Conservation (phyloP, 2,113 vertebrate genomes). For the Oreochromis spilurus region DNA sequence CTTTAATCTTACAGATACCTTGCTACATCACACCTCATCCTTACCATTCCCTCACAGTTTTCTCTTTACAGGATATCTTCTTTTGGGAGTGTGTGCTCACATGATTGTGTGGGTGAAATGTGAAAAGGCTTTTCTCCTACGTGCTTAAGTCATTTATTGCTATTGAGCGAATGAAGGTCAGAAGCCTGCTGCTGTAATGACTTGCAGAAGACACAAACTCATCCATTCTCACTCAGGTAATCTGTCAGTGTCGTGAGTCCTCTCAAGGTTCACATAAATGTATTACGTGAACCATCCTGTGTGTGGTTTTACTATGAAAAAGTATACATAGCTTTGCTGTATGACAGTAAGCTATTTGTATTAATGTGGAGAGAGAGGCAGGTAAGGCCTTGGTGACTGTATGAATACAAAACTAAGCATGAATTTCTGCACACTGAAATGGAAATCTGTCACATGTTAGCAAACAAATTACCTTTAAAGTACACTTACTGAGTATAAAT, state of each 20-base stretch:
- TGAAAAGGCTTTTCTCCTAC: background rate
- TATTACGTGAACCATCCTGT: background rate
- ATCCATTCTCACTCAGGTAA: constrained; percentile 20
- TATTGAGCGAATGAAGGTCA: constrained; percentile 22
- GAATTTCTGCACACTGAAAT: background rate
- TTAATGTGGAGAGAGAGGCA: background rate
- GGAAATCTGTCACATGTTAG: background rate
- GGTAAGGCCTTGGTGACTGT: constrained; percentile 2
- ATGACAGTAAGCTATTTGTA: constrained; percentile 1
- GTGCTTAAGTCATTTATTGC: background rate
- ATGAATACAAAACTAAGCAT: background rate
- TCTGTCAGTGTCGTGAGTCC: background rate
- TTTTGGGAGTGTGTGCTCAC: background rate
- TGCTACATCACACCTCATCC: background rate
- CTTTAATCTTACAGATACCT: constrained; percentile 8
- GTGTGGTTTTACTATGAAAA: background rate
- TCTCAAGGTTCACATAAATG: background rate
- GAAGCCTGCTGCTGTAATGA: background rate
- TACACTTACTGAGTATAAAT: background rate
- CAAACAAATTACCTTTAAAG: background rate
- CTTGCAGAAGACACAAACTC: background rate
- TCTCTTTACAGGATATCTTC: background rate
- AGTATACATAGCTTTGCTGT: background rate
- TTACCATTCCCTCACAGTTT: background rate
- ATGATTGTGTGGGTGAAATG: background rate